phyloP scores from a whole-genome alignment of 1,140 invertebrate species.

The Aethina tumida region DNA sequence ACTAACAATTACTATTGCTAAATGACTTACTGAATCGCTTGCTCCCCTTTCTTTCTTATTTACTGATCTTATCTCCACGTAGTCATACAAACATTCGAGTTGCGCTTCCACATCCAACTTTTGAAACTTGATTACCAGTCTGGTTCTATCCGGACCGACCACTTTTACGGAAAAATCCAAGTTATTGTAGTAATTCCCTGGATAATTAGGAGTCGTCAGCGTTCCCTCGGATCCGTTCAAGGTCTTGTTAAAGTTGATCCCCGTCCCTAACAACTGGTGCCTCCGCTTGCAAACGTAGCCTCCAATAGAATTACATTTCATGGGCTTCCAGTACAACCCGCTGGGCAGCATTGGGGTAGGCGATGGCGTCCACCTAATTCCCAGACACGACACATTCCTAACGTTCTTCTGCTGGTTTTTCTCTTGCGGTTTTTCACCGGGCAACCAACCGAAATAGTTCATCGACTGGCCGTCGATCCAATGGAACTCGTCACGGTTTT shows the following conservation, averaged over 20 bases:
- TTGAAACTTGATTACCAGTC: constrained; percentile 55
- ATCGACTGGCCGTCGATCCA: constrained; percentile 50
- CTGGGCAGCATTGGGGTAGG: constrained; percentile 46
- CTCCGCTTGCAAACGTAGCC: constrained; percentile 44
- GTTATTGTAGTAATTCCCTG: constrained; percentile 55
- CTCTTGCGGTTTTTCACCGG: constrained; percentile 34
- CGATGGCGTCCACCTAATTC: constrained; percentile 51
- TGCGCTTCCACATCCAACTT: constrained; percentile 62
- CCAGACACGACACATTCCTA: constrained; percentile 40
- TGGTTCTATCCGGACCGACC: constrained; percentile 45
- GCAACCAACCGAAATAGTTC: constrained; percentile 47
- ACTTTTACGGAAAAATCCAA: constrained; percentile 54
- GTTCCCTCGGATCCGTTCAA: constrained; percentile 43
- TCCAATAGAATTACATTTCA: constrained; percentile 45
- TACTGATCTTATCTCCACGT: constrained; percentile 42
- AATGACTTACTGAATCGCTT: too few relatives aligned
- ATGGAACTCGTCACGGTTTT: constrained; percentile 32
- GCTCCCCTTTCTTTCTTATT: constrained; percentile 9
- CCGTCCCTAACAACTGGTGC: constrained; percentile 19
- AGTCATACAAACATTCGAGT: constrained; percentile 67
- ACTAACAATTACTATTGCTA: too few relatives aligned
- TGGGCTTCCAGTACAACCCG: constrained; percentile 51
- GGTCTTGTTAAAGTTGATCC: constrained; percentile 38
- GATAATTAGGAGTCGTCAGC: constrained; percentile 52
- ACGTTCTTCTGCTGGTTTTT: constrained; percentile 34